Conservation (phyloP, 2,113 vertebrate species). For the Arothron firmamentum region DNA sequence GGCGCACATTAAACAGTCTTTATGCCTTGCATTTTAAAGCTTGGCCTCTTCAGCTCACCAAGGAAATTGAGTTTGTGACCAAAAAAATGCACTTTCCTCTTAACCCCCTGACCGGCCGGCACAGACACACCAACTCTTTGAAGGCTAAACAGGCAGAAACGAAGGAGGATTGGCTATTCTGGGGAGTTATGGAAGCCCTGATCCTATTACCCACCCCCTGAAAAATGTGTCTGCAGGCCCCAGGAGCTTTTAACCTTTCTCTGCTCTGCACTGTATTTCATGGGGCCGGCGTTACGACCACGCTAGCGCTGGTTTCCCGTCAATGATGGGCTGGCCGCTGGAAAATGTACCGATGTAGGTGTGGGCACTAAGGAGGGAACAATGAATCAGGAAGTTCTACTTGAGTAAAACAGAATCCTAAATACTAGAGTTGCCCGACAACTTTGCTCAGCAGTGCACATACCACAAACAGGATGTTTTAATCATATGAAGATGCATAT, state of each 20-base stretch:
- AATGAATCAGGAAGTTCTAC: constrained; percentile 2
- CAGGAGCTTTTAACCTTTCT: constrained; percentile 76
- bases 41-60: constrained; percentile 71
- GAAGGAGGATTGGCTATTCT: constrained; percentile 74
- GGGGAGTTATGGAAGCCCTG: constrained; percentile 75
- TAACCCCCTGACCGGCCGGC: constrained; percentile 69
- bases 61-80: constrained; percentile 77
- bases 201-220: constrained; percentile 76
- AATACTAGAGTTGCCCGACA: too few relatives aligned
- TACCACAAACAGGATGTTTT: constrained; percentile 27
- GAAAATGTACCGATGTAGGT: constrained; percentile 32
- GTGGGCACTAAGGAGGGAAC: constrained; percentile 22
- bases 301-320: constrained; percentile 35
- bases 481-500: constrained; percentile 23
- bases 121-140: constrained; percentile 72
- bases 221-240: constrained; percentile 74
- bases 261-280: constrained; percentile 65
- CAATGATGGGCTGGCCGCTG: constrained; percentile 18
- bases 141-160: constrained; percentile 71
- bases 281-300: constrained; percentile 25
- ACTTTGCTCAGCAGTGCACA: background rate
- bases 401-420: too few relatives aligned
- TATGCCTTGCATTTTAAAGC: constrained; percentile 66
- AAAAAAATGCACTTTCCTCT: constrained; percentile 71
- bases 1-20: constrained; percentile 71